Conservation (phyloP, 2,113 vertebrate genomes). For the Verasper variegatus region DNA sequence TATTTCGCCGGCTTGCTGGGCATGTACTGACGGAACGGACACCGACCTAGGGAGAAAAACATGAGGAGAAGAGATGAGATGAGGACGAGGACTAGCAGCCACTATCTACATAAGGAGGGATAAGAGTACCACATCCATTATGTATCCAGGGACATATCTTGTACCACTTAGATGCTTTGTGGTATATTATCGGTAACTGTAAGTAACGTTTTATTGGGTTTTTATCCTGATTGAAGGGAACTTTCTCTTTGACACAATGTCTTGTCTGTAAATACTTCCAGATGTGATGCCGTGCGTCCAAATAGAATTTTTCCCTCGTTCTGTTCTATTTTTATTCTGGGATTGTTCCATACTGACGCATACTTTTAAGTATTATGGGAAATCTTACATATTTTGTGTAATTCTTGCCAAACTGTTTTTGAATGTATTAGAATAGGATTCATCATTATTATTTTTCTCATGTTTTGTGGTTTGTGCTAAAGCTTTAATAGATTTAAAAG, state of each 20-base stretch:
- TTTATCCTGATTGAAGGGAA: not conserved
- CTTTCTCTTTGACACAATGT: too few species aligned
- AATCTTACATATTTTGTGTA: not conserved
- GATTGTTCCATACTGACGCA: constrained; percentile 1
- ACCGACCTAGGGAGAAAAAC: too few species aligned
- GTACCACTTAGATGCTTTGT: not conserved
- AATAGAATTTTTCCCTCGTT: not conserved
- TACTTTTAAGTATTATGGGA: not conserved
- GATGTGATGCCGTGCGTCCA: not conserved
- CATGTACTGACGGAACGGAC: too few species aligned
- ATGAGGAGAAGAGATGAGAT: too few species aligned
- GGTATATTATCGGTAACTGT: not conserved
- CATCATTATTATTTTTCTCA: not conserved
- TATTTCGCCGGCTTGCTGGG: too few species aligned
- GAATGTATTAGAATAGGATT: not conserved
- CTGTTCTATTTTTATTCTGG: not conserved
- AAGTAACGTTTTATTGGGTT: not conserved
- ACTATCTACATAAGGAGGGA: too few species aligned
- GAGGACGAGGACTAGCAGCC: too few species aligned
- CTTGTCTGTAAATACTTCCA: not conserved
- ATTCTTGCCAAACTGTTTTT: not conserved
- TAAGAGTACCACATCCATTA: not conserved
- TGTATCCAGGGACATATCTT: not conserved
- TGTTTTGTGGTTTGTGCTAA: not conserved
- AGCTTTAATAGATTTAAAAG: not conserved